Evolutionary conservation across 1,140 invertebrate genomes (phyloP).

Genomic region (Heliconius eleuchia): DNA sequence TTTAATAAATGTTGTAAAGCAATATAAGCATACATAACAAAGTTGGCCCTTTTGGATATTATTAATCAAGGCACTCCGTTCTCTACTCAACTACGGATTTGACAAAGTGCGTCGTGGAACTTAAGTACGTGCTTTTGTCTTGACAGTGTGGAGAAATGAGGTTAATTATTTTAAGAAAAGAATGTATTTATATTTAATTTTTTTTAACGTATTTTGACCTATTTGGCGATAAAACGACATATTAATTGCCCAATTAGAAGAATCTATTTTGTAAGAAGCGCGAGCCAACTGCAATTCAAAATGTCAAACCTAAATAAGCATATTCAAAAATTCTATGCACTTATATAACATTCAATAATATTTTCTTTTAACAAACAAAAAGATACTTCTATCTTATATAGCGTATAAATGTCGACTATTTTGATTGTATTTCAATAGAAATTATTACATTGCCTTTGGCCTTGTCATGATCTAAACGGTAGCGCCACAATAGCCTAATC

Average conservation of each 20-base stretch:
- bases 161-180: too few species aligned
- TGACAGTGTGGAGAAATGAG: too few species aligned
- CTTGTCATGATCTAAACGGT: constrained; percentile 68
- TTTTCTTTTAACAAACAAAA: constrained; percentile 1
- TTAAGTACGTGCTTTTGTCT: too few species aligned
- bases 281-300: not conserved
- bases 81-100: too few species aligned
- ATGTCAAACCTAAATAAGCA: not conserved
- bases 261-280: not conserved
- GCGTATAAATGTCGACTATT: constrained; percentile 35
- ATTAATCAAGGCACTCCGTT: too few species aligned
- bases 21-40: too few species aligned
- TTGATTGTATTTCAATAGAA: constrained; percentile 56
- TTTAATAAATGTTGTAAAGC: too few species aligned
- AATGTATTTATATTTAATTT: too few species aligned
- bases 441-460: constrained; percentile 49
- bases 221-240: too few species aligned
- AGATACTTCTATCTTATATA: constrained; percentile 6
- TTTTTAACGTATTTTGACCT: too few species aligned
- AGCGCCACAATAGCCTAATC: constrained; percentile 74
- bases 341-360: not conserved
- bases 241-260: not conserved
- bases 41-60: too few species aligned
- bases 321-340: not conserved
- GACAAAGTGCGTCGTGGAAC: too few species aligned